A percentile compares a stretch with the other conserved stretches of the same genome.
Evolutionary conservation across 2,888 invertebrate genomes (phyloP).

Genomic region (Euclidia mi): DNA sequence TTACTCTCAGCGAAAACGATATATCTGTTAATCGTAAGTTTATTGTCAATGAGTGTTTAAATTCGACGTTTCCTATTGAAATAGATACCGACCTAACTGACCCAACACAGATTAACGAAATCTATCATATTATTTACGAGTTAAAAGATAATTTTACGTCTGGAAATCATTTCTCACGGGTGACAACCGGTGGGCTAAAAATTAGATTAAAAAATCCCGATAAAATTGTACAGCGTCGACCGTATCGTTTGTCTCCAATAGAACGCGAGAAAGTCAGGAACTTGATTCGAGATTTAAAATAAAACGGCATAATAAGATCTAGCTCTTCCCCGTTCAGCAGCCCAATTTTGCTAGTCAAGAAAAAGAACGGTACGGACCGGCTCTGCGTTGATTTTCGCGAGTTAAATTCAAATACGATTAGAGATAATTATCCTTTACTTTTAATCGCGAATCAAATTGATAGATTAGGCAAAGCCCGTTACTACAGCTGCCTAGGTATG

Average conservation of each 20-base stretch:
- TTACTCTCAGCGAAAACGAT: too few species aligned
- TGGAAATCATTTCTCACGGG: too few species aligned
- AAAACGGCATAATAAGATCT: constrained; percentile 4
- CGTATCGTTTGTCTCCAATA: constrained; percentile 7
- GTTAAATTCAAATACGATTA: constrained; percentile 7
- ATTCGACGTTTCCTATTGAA: too few species aligned
- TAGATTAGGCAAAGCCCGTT: constrained; percentile 16
- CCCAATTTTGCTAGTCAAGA: constrained; percentile 14
- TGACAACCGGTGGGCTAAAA: not conserved
- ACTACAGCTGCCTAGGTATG: too few species aligned
- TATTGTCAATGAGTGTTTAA: too few species aligned
- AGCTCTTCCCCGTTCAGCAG: constrained; percentile 15
- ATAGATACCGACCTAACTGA: too few species aligned
- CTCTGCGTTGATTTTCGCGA: constrained; percentile 11
- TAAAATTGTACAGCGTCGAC: constrained; percentile 9
- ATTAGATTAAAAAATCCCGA: constrained; percentile 10
- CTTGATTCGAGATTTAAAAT: constrained; percentile 3
- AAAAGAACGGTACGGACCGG: constrained; percentile 6
- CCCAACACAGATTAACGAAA: too few species aligned
- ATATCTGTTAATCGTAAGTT: too few species aligned
- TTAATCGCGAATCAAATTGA: constrained; percentile 16
- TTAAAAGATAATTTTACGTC: too few species aligned
- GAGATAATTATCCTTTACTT: constrained; percentile 10
- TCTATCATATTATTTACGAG: too few species aligned
- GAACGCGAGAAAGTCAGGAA: constrained; percentile 3